phyloP scores from a whole-genome alignment of 2,113 vertebrate genomes.

The Pterocles orientalis region DNA sequence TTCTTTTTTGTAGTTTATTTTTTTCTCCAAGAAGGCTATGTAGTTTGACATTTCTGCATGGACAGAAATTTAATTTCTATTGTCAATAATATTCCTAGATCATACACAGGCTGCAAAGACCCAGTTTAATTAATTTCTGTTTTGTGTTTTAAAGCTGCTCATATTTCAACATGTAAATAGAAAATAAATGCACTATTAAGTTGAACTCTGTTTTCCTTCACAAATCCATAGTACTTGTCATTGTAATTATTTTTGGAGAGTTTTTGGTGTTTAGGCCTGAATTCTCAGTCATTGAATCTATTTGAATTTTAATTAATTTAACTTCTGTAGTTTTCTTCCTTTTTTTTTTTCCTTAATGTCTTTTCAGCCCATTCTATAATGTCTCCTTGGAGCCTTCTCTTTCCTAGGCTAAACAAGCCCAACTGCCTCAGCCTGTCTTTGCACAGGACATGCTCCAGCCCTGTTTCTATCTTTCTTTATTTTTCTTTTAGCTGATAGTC shows the following conservation, averaged over 20 bases:
- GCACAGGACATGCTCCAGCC: too few relatives aligned
- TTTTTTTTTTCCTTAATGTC: background rate
- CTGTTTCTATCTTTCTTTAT: background rate
- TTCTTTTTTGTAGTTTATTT: background rate
- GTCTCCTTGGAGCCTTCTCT: too few relatives aligned
- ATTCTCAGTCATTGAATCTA: background rate
- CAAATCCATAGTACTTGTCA: background rate
- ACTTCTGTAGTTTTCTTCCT: background rate
- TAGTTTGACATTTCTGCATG: background rate
- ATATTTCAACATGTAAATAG: background rate
- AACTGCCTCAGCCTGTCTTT: too few relatives aligned
- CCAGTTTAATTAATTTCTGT: background rate
- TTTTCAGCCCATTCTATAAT: background rate
- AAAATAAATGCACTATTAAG: background rate
- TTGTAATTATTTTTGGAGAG: background rate
- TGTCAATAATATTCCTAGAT: background rate
- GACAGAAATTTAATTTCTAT: background rate
- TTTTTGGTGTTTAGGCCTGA: background rate
- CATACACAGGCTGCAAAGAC: background rate
- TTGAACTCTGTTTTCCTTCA: background rate
- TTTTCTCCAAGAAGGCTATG: background rate
- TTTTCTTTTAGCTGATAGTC: background rate
- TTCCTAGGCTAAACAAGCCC: too few relatives aligned
- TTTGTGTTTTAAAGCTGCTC: background rate
- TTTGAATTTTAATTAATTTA: background rate